Base-by-base conservation (phyloP, 1,140 invertebrate species). In the Drosophila ohnishii region DNA sequence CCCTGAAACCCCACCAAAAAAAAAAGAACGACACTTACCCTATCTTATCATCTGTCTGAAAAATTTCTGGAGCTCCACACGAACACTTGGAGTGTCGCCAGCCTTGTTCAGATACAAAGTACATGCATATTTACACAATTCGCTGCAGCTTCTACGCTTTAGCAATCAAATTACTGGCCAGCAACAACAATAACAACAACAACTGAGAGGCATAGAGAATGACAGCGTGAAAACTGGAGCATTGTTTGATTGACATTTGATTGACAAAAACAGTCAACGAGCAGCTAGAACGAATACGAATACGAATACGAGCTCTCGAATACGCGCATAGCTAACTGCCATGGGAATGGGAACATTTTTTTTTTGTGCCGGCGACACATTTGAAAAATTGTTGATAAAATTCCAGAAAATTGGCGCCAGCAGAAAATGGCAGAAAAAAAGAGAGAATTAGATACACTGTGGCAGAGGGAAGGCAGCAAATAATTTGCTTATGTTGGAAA, bases 91-190 rank as follows among this genome's bases (percentile, higher is more conserved):
- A 44, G 67, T 64, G 73, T 69, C 69, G 62, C 50, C 59, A 66
- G 69, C 71, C 71, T 64, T 78, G 67, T 53, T 60, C 60, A 75
- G 81, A 85, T 85, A 85, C 82, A 85, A 81, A 87, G 83, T 74
- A 88, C 84, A 88, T 88, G 84, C 76, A 88, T 88, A 88, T 88
- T 88, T 88, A 88, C 84, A 88, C 84, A 88, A 88, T 84, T 88
- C 74, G 64, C 76, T 76, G 85, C 85, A 88, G 84, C 84, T 88
- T 88, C 84, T 88, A 84, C 84, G 84, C 84, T 88, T 88, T 88
- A 88, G 84, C 84, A 88, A 88, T 88, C 84, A 88, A 88, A 88
- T 84, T 88, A 88, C 84, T 78, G 44, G 69, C 39, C 66, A 73
- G 40, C 57, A 67, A 48, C 59, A 80, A 22, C 32, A 62, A 39